A percentile compares a stretch with the other conserved stretches of the same genome.
Evolutionary conservation across 2,113 vertebrate genomes (phyloP).

Genomic region (Origma solitaria): DNA sequence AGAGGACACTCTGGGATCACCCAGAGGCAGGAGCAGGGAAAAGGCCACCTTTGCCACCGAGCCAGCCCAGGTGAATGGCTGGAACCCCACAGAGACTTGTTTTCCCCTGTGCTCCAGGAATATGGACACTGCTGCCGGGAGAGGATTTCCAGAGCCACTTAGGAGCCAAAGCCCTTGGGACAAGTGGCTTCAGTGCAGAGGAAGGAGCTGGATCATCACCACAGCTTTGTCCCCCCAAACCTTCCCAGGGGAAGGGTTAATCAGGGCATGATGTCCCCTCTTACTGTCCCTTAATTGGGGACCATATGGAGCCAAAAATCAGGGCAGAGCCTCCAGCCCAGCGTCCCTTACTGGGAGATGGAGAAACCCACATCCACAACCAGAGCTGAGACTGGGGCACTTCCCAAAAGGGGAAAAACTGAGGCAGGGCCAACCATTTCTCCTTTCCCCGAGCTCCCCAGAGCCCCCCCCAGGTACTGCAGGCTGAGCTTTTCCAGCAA

Average conservation of each 20-base stretch:
- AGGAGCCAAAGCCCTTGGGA: background rate
- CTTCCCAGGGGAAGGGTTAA: background rate
- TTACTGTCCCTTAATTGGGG: rapidly evolving
- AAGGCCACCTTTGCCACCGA: too few relatives aligned
- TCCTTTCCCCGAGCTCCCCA: background rate
- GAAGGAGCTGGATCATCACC: background rate
- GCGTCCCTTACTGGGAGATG: background rate
- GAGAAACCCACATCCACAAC: background rate
- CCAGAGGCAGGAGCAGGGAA: background rate
- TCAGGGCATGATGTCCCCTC: rapidly evolving
- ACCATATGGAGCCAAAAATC: background rate
- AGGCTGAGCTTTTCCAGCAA: background rate
- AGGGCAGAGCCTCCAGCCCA: background rate
- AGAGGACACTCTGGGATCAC: background rate
- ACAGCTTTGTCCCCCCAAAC: rapidly evolving
- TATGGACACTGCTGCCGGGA: rapidly evolving
- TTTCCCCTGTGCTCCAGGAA: background rate
- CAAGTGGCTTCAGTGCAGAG: background rate
- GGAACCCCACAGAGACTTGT: rapidly evolving
- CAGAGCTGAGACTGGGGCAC: background rate
- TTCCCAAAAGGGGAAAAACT: background rate
- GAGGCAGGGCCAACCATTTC: background rate
- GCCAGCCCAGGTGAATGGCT: background rate
- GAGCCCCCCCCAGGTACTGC: background rate
- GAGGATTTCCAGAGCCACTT: background rate